Base-by-base conservation (phyloP, 1,140 invertebrate genomes). In the Brachionus angularis region DNA sequence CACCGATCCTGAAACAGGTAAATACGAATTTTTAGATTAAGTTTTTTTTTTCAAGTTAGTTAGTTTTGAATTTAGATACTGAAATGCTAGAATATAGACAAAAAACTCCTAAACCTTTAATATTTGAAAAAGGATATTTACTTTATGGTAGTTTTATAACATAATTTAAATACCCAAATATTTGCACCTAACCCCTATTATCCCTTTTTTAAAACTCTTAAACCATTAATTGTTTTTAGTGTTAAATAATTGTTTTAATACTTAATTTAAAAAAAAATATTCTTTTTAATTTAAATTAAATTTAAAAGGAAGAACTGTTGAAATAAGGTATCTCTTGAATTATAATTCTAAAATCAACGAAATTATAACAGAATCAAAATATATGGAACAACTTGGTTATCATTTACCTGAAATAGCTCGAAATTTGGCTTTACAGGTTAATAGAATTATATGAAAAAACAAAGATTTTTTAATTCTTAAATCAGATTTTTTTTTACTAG, bases 321-420 rank as follows among this genome's bases (percentile, higher is more conserved):
- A 46, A 52, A 39, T 31, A n/a, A 25, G 34, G 10, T 82, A 80
- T 71, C 31, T 78, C 4, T 78, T 82, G 5, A 78, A 82, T 73
- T 82, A 79, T 78, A 79, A 81, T 72, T 78, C 82, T 27, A 81
- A 87, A 42, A 79, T 91, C 5, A 88, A 88, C 72, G 85, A 88
- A 70, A 83, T 87, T 1, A 87, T 92, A 73, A 85, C 86, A 5
- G 89, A 82, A 72, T 80, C 81, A 12, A 79, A 77, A 55, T 74
- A 78, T 50, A 74, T 80, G 74, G 79, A 91, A 79, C 87, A 90
- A 76, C 74, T 90, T 5, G 88, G 88, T 2, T 91, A 87, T 75
- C 77, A 84, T 23, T 77, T 93, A 29, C 88, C 88, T 0, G 77
- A 84, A 8, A 77, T 85, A n/a, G 83, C 90, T 10, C 83, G 85